These are phyloP conservation scores for Tethea ocularis DNA, from an alignment of 2,888 invertebrate genomes.

Conservation along the genomic window DNA sequence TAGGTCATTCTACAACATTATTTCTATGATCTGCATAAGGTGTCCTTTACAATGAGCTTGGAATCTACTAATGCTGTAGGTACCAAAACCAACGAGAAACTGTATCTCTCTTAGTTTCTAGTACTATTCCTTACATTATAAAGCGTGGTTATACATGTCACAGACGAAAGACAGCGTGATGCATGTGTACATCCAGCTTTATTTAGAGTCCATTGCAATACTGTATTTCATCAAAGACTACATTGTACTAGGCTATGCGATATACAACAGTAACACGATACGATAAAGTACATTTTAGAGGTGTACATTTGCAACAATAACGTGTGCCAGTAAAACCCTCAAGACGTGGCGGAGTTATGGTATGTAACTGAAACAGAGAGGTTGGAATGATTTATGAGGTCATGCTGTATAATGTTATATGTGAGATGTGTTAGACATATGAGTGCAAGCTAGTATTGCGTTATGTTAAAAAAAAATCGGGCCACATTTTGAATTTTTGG, in stretches of 20 bases:
- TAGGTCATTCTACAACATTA: too few species aligned
- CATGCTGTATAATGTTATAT: constrained; percentile 3
- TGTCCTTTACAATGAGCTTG: too few species aligned
- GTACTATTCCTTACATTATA: background rate
- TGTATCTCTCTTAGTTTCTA: background rate
- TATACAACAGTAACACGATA: background rate
- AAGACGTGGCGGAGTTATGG: constrained; percentile 12
- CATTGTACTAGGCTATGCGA: background rate
- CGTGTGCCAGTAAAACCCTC: constrained; percentile 11
- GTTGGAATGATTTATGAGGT: constrained; percentile 8
- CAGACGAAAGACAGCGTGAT: background rate
- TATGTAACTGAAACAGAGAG: constrained; percentile 12
- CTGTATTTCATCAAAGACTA: constrained; percentile 8
- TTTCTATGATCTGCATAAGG: too few species aligned
- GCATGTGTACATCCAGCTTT: constrained; percentile 1
- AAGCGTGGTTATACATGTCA: background rate
- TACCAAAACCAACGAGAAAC: too few species aligned
- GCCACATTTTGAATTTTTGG: too few species aligned
- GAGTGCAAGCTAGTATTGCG: background rate
- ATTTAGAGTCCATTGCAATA: background rate
- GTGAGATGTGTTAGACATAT: background rate
- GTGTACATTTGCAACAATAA: constrained; percentile 10
- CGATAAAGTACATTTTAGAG: constrained; percentile 5
- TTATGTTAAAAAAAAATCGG: too few species aligned
- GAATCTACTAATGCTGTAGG: background rate